Percentiles rank a stretch among this genome's conserved stretches.
Conservation (phyloP, 2,797 vertebrate species). For the Pteronotus mesoamericanus region DNA sequence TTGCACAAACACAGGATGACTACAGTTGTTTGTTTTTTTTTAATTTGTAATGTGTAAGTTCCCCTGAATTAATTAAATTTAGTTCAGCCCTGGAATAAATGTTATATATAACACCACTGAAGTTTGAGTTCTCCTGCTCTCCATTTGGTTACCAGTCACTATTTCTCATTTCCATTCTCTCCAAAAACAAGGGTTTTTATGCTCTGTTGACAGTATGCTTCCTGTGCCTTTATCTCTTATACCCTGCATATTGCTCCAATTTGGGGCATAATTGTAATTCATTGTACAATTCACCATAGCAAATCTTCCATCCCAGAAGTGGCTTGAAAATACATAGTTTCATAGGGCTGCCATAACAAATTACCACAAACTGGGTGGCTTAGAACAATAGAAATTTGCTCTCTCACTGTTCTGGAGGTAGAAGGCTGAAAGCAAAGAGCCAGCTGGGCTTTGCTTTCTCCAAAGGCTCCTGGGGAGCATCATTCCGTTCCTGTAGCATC, state of each 20-base stretch:
- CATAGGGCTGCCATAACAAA: background rate
- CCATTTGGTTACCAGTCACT: constrained; percentile 21
- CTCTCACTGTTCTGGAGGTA: background rate
- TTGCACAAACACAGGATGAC: background rate
- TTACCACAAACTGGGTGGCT: background rate
- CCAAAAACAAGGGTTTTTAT: background rate
- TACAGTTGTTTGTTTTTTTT: background rate
- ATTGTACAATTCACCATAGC: constrained; percentile 17
- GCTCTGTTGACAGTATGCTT: background rate
- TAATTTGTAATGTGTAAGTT: constrained; percentile 21
- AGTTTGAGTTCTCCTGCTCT: background rate
- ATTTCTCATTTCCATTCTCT: constrained; percentile 27
- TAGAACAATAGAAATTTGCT: background rate
- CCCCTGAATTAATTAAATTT: constrained; percentile 29
- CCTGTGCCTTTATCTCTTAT: constrained; percentile 12
- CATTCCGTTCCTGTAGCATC: background rate
- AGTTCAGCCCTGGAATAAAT: background rate
- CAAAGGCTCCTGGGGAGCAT: background rate
- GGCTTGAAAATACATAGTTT: constrained; percentile 27
- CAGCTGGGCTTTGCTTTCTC: background rate
- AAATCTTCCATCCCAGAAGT: background rate
- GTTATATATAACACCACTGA: background rate
- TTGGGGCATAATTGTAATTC: constrained; percentile 20
- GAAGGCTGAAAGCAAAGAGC: background rate
- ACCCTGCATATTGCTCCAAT: background rate